These are phyloP conservation scores for Babyrousa celebensis DNA, from an alignment of 2,797 vertebrate species.

Conservation along the genomic window DNA sequence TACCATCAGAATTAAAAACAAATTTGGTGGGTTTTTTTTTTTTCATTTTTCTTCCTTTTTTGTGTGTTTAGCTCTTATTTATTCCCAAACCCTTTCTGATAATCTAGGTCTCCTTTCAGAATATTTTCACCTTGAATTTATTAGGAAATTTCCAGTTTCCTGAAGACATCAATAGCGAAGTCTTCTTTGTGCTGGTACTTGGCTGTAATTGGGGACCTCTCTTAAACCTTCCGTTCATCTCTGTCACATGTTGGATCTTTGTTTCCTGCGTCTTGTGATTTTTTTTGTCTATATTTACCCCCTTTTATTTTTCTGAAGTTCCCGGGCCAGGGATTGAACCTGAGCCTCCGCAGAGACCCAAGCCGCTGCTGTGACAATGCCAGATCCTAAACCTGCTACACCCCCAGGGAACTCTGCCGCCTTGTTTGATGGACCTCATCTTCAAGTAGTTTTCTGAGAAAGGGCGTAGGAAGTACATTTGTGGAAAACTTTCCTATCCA, in stretches of 20 bases:
- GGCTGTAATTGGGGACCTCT: fast-evolving
- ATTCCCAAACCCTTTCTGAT: not conserved
- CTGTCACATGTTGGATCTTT: fast-evolving
- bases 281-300: too few relatives aligned
- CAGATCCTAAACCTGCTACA: too few relatives aligned
- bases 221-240: not conserved
- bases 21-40: not conserved
- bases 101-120: not conserved
- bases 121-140: not conserved
- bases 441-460: not conserved
- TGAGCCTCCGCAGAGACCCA: too few relatives aligned
- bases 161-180: fast-evolving
- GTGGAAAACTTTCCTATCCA: too few relatives aligned
- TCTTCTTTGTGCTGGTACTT: not conserved
- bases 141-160: not conserved
- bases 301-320: too few relatives aligned
- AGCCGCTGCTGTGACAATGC: too few relatives aligned
- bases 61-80: not conserved
- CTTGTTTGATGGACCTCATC: not conserved
- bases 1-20: not conserved
- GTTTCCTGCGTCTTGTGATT: not conserved
- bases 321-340: too few relatives aligned
- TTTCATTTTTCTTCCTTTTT: not conserved
- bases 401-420: too few relatives aligned
- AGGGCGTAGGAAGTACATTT: not conserved